These are phyloP conservation scores for Xiphophorus hellerii DNA, from an alignment of 2,113 vertebrate genomes.

Conservation along the genomic window DNA sequence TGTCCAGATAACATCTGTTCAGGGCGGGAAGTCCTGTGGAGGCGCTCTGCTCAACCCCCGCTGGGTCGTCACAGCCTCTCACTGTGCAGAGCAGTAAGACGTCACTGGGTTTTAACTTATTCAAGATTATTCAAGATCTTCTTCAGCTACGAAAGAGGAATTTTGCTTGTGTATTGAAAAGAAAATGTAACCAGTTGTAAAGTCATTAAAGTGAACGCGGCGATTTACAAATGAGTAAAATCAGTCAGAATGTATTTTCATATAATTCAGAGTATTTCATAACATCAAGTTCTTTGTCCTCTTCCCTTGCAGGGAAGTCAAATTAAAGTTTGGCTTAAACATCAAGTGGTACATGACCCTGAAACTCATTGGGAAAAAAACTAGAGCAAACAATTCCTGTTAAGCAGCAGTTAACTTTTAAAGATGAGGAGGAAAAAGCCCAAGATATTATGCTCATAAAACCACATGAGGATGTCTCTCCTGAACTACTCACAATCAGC, in stretches of 20 bases:
- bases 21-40: background rate
- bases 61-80: constrained; percentile 46
- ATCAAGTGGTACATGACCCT: background rate
- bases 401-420: constrained; percentile 15
- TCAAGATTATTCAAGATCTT: too few relatives aligned
- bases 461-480: constrained; percentile 6
- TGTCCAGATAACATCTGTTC: constrained; percentile 14
- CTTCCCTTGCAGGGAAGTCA: background rate
- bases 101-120: background rate
- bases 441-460: constrained; percentile 49
- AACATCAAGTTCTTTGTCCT: too few relatives aligned
- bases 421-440: background rate
- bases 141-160: too few relatives aligned
- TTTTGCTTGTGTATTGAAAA: background rate
- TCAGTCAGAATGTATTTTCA: too few relatives aligned
- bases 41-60: constrained; percentile 33
- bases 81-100: constrained; percentile 46
- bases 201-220: too few relatives aligned
- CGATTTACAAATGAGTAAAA: too few relatives aligned
- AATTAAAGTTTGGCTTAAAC: constrained; percentile 13
- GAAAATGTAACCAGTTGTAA: too few relatives aligned
- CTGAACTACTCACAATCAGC: background rate
- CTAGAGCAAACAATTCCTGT: background rate
- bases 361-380: background rate
- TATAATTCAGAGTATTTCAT: too few relatives aligned